Evolutionary conservation across 2,113 vertebrate genomes (phyloP).

Genomic region (Sphyrna mokarran): DNA sequence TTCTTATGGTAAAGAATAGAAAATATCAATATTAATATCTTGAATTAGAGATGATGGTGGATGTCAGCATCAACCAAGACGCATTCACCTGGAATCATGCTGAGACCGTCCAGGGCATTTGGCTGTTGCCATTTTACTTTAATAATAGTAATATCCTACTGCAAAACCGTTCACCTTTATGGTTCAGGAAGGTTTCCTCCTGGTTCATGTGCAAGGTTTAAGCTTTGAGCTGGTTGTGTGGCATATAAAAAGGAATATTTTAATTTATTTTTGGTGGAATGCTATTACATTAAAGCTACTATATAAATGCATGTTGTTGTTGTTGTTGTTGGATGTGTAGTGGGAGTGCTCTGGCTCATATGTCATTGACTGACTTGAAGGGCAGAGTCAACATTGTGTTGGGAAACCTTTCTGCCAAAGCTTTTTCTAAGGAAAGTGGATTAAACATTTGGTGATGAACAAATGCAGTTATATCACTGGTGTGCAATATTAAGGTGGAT

Average conservation of each 20-base stretch:
- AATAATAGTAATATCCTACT: not conserved
- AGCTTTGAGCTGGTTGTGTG: not conserved
- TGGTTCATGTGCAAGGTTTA: not conserved
- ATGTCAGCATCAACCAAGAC: not conserved
- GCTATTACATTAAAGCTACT: not conserved
- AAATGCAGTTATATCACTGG: not conserved
- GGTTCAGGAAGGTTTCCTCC: not conserved
- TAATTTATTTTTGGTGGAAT: too few relatives aligned
- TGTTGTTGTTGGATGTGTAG: too few relatives aligned
- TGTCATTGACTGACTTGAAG: not conserved
- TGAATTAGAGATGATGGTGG: too few relatives aligned
- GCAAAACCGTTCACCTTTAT: not conserved
- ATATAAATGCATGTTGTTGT: too few relatives aligned
- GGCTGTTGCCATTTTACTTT: not conserved
- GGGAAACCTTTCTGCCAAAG: not conserved
- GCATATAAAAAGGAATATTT: not conserved
- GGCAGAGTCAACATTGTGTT: not conserved
- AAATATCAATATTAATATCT: too few relatives aligned
- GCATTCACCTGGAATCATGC: not conserved
- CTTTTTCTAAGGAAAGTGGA: not conserved
- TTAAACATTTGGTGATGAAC: not conserved
- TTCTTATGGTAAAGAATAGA: too few relatives aligned
- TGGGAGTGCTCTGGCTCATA: not conserved
- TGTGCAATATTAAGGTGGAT: not conserved
- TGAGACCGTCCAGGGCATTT: not conserved